phyloP scores from a whole-genome alignment of 2,113 vertebrate species.

The Gasterosteus aculeatus region DNA sequence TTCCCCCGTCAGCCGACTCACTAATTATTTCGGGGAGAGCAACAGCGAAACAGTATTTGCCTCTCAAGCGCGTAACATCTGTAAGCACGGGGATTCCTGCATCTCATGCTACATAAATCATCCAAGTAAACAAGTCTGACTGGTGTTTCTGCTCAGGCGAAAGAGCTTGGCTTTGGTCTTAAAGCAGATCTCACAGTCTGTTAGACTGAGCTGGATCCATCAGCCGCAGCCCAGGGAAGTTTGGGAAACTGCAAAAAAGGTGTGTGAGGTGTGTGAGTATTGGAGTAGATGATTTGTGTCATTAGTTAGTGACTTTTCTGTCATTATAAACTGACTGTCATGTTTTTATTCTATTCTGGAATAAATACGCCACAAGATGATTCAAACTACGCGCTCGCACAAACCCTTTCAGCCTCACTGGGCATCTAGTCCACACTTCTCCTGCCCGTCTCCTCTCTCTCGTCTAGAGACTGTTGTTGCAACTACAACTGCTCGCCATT shows the following conservation, averaged over 20 bases:
- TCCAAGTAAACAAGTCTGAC: constrained; percentile 62
- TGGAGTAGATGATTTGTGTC: constrained; percentile 57
- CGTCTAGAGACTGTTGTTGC: constrained; percentile 43
- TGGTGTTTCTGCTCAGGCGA: constrained; percentile 46
- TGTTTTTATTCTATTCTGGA: constrained; percentile 27
- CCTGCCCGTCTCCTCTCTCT: constrained; percentile 9
- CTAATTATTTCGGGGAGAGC: constrained; percentile 22
- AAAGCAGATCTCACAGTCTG: constrained; percentile 65
- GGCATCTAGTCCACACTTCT: not conserved
- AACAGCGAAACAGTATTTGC: constrained; percentile 60
- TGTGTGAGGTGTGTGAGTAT: too few species aligned
- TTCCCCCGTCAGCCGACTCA: constrained; percentile 36
- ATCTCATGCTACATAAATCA: constrained; percentile 64
- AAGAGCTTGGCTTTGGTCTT: constrained; percentile 49
- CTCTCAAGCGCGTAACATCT: constrained; percentile 58
- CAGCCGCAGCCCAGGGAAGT: constrained; percentile 41
- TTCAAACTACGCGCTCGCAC: constrained; percentile 7
- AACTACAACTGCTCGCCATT: constrained; percentile 45
- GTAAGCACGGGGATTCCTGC: constrained; percentile 41
- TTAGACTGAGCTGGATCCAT: constrained; percentile 61
- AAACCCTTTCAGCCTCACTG: not conserved
- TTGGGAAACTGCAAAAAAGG: constrained; percentile 16
- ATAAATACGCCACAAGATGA: constrained; percentile 17
- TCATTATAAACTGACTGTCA: constrained; percentile 39
- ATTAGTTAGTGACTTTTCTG: constrained; percentile 56